These are phyloP conservation scores for Melanotaenia parkinsoni DNA, from an alignment of 2,797 vertebrate species.

Conservation along the genomic window DNA sequence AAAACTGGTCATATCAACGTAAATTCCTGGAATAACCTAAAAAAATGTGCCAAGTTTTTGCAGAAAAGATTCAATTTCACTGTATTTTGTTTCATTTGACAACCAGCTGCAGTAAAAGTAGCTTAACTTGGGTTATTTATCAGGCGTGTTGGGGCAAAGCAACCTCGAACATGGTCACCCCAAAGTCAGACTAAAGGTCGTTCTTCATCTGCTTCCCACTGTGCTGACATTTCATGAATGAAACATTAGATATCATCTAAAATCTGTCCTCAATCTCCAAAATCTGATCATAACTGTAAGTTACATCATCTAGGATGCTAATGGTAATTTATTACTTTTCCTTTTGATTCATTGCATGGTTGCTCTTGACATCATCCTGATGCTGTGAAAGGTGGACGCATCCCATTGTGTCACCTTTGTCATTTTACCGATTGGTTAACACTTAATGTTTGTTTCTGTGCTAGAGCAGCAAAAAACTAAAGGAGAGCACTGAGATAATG, in stretches of 20 bases:
- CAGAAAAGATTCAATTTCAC: neutral
- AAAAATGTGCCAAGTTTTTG: neutral
- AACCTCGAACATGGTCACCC: neutral
- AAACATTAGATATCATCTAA: constrained; percentile 6
- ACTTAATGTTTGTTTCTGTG: constrained; percentile 57
- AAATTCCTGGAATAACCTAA: neutral
- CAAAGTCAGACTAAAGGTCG: neutral
- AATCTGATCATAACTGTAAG: constrained; percentile 1
- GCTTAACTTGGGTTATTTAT: neutral
- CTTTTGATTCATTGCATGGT: constrained; percentile 41
- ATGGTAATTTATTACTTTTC: constrained; percentile 25
- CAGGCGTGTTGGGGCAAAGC: neutral
- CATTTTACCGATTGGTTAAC: constrained; percentile 22
- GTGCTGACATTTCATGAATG: neutral
- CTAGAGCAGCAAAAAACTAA: constrained; percentile 75
- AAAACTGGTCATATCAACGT: neutral
- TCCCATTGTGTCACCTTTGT: constrained; percentile 17
- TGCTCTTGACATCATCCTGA: constrained; percentile 25
- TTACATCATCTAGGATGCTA: constrained; percentile 6
- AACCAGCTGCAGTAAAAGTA: neutral
- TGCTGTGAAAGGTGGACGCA: constrained; percentile 2
- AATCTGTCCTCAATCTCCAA: constrained; percentile 2
- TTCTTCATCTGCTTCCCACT: neutral
- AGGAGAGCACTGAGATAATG: constrained; percentile 60
- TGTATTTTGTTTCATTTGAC: neutral